A percentile compares a stretch with the other conserved stretches of the same genome.
These are phyloP conservation scores for Rapana venosa DNA, from an alignment of 2,888 invertebrate genomes.

Conservation along the genomic window DNA sequence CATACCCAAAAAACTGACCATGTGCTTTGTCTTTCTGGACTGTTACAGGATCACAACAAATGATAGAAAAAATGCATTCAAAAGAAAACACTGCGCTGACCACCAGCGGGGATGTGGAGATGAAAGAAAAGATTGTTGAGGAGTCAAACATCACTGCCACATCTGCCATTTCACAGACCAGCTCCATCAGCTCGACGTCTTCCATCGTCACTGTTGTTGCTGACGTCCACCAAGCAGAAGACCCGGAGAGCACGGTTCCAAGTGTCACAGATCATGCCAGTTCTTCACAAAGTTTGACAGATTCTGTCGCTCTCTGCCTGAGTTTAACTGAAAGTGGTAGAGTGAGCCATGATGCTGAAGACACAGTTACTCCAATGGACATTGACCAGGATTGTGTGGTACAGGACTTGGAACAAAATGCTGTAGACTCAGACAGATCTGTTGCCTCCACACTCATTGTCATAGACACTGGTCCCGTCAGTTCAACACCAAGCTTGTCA, in stretches of 20 bases:
- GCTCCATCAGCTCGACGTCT: background rate
- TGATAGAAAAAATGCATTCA: constrained; percentile 5
- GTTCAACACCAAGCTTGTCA: background rate
- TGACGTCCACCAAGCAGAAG: background rate
- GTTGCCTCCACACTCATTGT: no score
- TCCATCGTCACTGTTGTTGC: background rate
- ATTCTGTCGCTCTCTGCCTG: background rate
- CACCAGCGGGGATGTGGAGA: background rate
- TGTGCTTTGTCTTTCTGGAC: background rate
- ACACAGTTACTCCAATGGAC: background rate
- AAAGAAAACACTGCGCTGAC: constrained; percentile 28
- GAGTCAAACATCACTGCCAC: constrained; percentile 8
- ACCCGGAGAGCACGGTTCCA: background rate
- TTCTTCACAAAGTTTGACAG: background rate
- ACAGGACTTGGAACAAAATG: background rate
- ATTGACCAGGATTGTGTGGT: background rate
- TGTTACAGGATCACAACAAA: constrained; percentile 3
- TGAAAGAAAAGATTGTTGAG: background rate
- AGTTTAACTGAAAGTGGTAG: background rate
- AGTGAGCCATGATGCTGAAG: background rate
- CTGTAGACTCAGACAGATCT: background rate
- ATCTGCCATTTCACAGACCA: background rate
- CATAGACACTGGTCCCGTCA: no score
- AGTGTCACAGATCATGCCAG: background rate
- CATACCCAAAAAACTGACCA: background rate